Evolutionary conservation across 2,888 invertebrate genomes (phyloP).

Genomic region (Pristionchus mayeri): DNA sequence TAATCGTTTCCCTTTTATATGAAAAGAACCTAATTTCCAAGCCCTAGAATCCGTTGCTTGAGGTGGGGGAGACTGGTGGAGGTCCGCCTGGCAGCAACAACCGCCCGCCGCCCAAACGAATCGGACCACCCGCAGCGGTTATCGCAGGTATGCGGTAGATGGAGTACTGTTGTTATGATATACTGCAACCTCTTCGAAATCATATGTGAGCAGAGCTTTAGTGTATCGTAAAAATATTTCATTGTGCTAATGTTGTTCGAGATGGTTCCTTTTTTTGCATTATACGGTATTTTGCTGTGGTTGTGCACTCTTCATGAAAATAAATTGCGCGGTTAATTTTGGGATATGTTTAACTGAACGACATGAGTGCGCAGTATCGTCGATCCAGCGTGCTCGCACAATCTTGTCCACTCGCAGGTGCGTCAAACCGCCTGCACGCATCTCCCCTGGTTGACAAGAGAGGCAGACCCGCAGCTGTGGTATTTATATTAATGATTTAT

Average conservation of each 20-base stretch:
- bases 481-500: not conserved
- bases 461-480: not conserved
- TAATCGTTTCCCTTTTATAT: too few species aligned
- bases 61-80: too few species aligned
- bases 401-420: not conserved
- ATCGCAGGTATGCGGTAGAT: not conserved
- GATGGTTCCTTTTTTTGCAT: not conserved
- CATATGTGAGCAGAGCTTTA: too few species aligned
- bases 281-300: not conserved
- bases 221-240: too few species aligned
- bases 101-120: not conserved
- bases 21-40: too few species aligned
- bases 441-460: not conserved
- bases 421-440: not conserved
- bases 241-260: too few species aligned
- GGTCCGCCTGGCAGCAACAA: too few species aligned
- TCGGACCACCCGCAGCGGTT: not conserved
- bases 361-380: not conserved
- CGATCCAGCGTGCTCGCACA: not conserved
- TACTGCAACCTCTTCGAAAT: too few species aligned
- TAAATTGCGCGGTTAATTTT: not conserved
- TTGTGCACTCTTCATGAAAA: not conserved
- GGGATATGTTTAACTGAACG: not conserved
- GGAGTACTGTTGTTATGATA: too few species aligned
- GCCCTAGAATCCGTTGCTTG: too few species aligned